Evolutionary conservation across 2,888 invertebrate species (phyloP).

Genomic region (Ochropleura plecta): DNA sequence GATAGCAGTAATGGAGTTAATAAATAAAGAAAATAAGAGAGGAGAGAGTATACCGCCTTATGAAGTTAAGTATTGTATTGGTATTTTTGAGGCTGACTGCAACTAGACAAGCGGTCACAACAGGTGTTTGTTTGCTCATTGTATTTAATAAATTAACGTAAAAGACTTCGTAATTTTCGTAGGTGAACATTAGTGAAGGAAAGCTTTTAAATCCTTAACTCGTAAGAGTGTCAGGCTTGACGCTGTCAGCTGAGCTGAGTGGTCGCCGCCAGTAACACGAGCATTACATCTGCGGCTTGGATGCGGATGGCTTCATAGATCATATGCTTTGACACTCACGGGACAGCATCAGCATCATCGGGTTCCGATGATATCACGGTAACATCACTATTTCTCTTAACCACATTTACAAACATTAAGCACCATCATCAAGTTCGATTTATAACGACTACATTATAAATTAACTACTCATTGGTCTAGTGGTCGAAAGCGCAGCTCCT

Average conservation of each 20-base stretch:
- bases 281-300: not conserved
- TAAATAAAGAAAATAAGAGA: too few species aligned
- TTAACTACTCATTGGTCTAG: not conserved
- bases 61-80: not conserved
- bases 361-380: not conserved
- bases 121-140: not conserved
- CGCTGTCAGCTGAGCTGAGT: not conserved
- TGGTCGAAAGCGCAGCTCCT: not conserved
- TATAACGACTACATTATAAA: not conserved
- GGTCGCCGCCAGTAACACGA: not conserved
- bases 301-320: not conserved
- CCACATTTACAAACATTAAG: not conserved
- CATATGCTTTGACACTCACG: not conserved
- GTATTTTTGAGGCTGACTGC: not conserved
- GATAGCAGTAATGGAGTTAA: too few species aligned
- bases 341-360: not conserved
- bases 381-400: not conserved
- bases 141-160: not conserved
- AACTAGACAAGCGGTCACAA: not conserved
- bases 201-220: not conserved
- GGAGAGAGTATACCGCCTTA: too few species aligned
- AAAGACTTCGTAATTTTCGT: not conserved
- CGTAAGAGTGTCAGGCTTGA: not conserved
- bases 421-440: not conserved
- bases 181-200: not conserved